Evolutionary conservation across 2,797 vertebrate genomes (phyloP).

Genomic region (Anolis apletophallus): DNA sequence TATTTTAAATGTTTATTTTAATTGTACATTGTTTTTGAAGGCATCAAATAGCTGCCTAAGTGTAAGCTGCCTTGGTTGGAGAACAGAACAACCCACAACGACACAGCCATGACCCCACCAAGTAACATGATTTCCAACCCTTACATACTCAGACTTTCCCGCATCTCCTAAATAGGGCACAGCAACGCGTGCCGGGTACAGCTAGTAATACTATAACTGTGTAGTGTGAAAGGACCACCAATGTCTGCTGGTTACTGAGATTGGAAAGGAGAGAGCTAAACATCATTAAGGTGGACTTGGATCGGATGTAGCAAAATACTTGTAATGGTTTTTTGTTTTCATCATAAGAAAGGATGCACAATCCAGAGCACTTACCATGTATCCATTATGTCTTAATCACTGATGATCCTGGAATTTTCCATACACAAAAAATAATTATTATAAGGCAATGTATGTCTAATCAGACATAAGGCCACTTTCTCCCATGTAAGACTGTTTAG

Average conservation of each 20-base stretch:
- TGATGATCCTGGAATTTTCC: background rate
- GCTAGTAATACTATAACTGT: too few species aligned
- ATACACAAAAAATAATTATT: background rate
- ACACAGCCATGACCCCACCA: too few species aligned
- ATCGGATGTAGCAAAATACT: background rate
- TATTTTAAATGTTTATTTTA: too few species aligned
- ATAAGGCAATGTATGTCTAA: background rate
- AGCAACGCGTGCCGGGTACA: too few species aligned
- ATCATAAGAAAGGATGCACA: background rate
- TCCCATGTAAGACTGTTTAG: background rate
- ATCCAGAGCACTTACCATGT: background rate
- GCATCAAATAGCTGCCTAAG: too few species aligned
- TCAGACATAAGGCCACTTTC: background rate
- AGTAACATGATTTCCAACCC: too few species aligned
- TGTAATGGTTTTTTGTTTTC: background rate
- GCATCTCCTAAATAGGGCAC: too few species aligned
- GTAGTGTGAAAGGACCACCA: too few species aligned
- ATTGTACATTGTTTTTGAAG: too few species aligned
- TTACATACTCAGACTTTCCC: too few species aligned
- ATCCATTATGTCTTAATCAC: background rate
- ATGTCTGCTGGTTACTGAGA: background rate
- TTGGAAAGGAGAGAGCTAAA: background rate
- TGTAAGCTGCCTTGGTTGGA: too few species aligned
- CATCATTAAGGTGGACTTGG: background rate
- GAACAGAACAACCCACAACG: too few species aligned